phyloP scores from a whole-genome alignment of 2,888 invertebrate genomes.

The Chymomyza procnemis region DNA sequence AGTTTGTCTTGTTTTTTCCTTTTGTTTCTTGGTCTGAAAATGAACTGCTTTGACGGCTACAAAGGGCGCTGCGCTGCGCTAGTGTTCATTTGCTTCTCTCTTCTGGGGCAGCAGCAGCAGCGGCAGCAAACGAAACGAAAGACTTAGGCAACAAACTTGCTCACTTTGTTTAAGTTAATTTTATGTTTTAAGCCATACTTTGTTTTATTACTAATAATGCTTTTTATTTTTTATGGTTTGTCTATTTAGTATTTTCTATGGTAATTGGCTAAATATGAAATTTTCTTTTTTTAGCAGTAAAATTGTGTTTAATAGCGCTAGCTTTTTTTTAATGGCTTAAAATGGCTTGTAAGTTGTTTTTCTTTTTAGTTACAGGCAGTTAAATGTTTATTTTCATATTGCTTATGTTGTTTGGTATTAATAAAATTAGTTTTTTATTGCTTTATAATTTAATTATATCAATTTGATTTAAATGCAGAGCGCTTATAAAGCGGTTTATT shows the following conservation, averaged over 20 bases:
- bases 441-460: neutral
- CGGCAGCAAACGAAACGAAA: slow-evolving; percentile 57
- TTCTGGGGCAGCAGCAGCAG: slow-evolving; percentile 8
- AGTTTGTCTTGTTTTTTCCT: neutral
- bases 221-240: neutral
- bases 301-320: neutral
- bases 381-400: too few species aligned
- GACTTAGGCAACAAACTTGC: slow-evolving; percentile 67
- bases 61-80: slow-evolving; percentile 54
- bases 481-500: too few species aligned
- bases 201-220: neutral
- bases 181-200: neutral
- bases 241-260: neutral
- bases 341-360: too few species aligned
- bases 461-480: neutral
- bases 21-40: slow-evolving; percentile 9
- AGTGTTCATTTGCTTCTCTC: slow-evolving; percentile 54
- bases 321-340: too few species aligned
- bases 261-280: neutral
- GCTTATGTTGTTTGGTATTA: neutral
- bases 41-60: slow-evolving; percentile 38
- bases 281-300: neutral
- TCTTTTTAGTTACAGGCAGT: too few species aligned
- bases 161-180: neutral
- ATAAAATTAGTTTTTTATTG: neutral